Evolutionary conservation across 2,113 vertebrate genomes (phyloP), one percentile per base, ranked within the genome.

Genomic region (Dicaeum eximium): DNA sequence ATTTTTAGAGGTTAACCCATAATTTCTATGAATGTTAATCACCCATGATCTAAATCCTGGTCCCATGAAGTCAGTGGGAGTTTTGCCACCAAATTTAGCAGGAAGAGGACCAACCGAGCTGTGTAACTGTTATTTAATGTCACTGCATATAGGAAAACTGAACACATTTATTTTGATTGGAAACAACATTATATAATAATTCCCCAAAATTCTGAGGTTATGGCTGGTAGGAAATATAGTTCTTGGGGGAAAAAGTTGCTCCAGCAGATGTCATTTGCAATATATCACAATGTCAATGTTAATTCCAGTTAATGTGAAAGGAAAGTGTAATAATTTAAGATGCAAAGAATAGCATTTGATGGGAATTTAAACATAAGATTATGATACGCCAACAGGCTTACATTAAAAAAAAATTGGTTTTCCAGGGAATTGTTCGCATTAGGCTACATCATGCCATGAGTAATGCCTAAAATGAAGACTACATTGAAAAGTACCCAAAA

Each of bases 141-240:
- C 64, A 53, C 80, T 83, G 60, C 88, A 62, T 86, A 38, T 88
- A 88, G 93, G 65, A 96, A 97, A 95, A 83, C 71, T 92, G 92
- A 95, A 96, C 56, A 28, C 71, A 96, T 94, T 70, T 90, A 78
- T 96, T 96, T 96, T 88, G 47, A 71, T 93, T 97, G 95, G 95
- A 96, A 96, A 78, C n/a, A 94, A 78, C 31, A 45, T 92, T 92
- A 66, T 93, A 78, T 54, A 92, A 88, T 92, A 94, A 94, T 85
- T 88, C 37, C 31, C 21, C 8, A 13, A 80, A 94, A 94, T 83
- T 90, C 71, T 80, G 80, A 92, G 86, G 72, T 95, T 94, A 86
- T 83, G n/a, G 40, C 30, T 77, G 22, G 51, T 92, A 89, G 57
- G 14, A 94, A 94, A 92, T 90, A 74, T 8, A 60, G 44, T 51